Evolutionary conservation across 2,888 invertebrate genomes (phyloP), one percentile per base, ranked within the genome.

Genomic region (Megalurothrips usitatus): DNA sequence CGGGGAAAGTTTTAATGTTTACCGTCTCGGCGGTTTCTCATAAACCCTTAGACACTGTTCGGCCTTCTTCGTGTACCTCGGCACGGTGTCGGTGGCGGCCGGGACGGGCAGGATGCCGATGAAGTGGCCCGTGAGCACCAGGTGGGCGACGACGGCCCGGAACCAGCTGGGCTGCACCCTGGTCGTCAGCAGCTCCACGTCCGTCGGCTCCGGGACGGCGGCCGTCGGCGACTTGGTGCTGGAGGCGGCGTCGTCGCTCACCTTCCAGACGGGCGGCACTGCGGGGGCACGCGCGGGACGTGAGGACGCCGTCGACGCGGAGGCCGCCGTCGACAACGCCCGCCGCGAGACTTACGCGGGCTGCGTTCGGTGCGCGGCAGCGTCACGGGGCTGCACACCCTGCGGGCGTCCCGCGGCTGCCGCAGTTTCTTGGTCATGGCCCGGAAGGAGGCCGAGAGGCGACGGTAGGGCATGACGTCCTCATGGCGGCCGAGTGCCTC

Each of bases 121-220:
- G 43, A 19, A 48, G 23, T 75, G 78, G 47, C 47, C 43, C 28
- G 63, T 12, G 79, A 43, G 52, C 11, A 63, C 75, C 14, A 52
- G 63, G 28, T 68, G 68, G 28, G 23, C 63, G 52, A 12, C n/a
- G 34, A 79, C 19, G 23, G 68, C 47, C 4, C 81, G 81, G 28
- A 79, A 79, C 49, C 48, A 58, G 79, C 14, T 79, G 81, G 79
- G 75, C 48, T 34, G 68, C 26, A 79, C 68, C 47, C 19, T 81
- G 79, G 68, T 68, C n/a, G 48, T 9, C 4, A 68, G 23, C 68
- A 68, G 23, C 68, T 68, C 68, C 23, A 23, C 68, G 23, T 68
- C 68, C 23, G 68, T 52, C 14, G 52, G 52, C 14, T 43, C 34
- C 34, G 34, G 34, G 34, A 17, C 10, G 52, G 52, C 10, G 52